Evolutionary conservation across 2,113 vertebrate genomes (phyloP).

Genomic region (Cygnus buccinator): DNA sequence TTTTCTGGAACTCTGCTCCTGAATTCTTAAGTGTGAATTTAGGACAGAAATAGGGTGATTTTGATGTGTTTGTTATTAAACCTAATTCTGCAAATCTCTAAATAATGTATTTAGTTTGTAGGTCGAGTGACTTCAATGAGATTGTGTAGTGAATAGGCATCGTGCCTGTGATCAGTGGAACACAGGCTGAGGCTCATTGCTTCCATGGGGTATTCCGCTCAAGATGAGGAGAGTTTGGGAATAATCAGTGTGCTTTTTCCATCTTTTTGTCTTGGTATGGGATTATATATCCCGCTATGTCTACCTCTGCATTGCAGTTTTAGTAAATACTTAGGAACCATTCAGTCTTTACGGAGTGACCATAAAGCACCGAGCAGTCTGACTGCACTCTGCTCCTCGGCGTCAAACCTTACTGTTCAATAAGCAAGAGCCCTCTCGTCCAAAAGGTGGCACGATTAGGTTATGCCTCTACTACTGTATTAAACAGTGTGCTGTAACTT

Average conservation of each 20-base stretch:
- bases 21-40: neutral
- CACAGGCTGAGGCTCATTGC: neutral
- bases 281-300: conserved; percentile 23
- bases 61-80: neutral
- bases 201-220: conserved; percentile 37
- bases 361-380: neutral
- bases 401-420: neutral
- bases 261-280: neutral
- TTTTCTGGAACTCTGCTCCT: neutral
- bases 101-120: neutral
- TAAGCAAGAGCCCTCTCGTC: neutral
- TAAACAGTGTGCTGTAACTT: rapidly evolving
- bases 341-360: neutral
- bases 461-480: rapidly evolving
- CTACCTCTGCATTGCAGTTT: conserved; percentile 4
- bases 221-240: conserved; percentile 3
- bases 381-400: neutral
- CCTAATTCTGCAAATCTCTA: neutral
- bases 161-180: neutral
- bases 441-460: neutral
- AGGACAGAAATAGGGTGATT: neutral
- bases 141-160: neutral
- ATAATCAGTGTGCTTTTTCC: neutral
- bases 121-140: neutral
- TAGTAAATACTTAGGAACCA: neutral